Percentiles rank a stretch among this genome's conserved stretches.
Conservation (phyloP, 2,888 invertebrate genomes). For the Priocnemis perturbator region DNA sequence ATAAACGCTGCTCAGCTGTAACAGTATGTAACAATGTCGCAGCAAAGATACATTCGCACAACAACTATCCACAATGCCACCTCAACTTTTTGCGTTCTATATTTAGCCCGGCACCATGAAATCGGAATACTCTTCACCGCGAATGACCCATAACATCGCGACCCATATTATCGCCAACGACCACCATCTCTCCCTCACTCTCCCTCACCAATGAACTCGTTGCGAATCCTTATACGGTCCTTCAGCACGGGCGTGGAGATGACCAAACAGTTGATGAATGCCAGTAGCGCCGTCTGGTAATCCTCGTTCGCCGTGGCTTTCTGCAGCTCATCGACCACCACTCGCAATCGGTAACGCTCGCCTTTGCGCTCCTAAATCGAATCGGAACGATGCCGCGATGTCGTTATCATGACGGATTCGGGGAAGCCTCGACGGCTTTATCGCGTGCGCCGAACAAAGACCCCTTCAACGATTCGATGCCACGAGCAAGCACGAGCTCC, state of each 20-base stretch:
- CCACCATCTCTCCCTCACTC: slow-evolving; percentile 4
- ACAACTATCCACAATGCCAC: not conserved
- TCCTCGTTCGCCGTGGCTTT: slow-evolving; percentile 84
- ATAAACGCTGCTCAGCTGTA: too few species aligned
- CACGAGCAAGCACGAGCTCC: too few species aligned
- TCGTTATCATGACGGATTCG: not conserved
- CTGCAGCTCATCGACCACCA: slow-evolving; percentile 92
- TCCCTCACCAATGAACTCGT: slow-evolving; percentile 93
- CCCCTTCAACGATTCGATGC: not conserved
- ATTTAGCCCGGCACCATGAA: too few species aligned
- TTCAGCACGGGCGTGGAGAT: slow-evolving; percentile 91
- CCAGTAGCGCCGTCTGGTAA: slow-evolving; percentile 93
- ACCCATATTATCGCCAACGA: slow-evolving; percentile 4
- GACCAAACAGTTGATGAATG: slow-evolving; percentile 97
- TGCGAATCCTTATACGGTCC: slow-evolving; percentile 91
- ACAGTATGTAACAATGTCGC: too few species aligned
- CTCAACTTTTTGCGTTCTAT: not conserved
- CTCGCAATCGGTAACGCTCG: slow-evolving; percentile 91
- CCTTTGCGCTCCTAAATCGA: slow-evolving; percentile 85
- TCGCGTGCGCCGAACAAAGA: slow-evolving; percentile 2
- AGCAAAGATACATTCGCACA: not conserved
- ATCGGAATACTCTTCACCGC: too few species aligned
- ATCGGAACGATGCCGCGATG: not conserved
- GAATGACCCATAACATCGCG: too few species aligned
- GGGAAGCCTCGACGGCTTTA: not conserved